A percentile compares a stretch with the other conserved stretches of the same genome.
These are phyloP conservation scores for Gnathonemus longibarbis DNA, from an alignment of 2,113 vertebrate genomes.

Conservation along the genomic window DNA sequence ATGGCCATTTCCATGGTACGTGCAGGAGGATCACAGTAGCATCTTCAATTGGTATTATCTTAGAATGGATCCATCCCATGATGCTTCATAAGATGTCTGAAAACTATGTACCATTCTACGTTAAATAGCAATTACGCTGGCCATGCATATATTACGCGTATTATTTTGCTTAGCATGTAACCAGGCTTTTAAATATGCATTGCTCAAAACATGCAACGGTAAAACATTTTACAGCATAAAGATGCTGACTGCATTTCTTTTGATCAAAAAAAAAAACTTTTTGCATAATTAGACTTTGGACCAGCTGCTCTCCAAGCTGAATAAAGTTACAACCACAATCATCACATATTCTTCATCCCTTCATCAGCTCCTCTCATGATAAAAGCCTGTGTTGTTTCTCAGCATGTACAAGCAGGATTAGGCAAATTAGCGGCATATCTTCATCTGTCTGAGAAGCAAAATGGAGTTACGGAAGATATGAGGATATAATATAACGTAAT, in stretches of 20 bases:
- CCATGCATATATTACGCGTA: neutral
- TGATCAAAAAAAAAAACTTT: neutral
- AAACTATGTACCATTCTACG: neutral
- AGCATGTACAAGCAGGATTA: neutral
- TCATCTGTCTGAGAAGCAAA: neutral
- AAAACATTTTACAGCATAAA: neutral
- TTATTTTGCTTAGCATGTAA: neutral
- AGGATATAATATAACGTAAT: neutral
- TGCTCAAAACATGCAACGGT: neutral
- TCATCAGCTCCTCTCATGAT: neutral
- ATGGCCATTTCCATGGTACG: neutral
- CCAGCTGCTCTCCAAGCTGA: neutral
- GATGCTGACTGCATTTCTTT: neutral
- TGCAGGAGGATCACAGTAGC: neutral
- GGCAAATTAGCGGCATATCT: neutral
- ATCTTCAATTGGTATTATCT: neutral
- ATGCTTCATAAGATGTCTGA: neutral
- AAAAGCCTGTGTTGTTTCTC: neutral
- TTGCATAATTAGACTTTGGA: neutral
- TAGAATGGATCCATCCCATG: neutral
- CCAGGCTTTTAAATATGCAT: neutral
- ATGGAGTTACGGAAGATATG: neutral
- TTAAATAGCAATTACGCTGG: neutral
- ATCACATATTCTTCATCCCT: neutral
- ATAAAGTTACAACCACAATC: neutral